Evolutionary conservation across 2,113 vertebrate genomes (phyloP).

Genomic region (Balaeniceps rex): DNA sequence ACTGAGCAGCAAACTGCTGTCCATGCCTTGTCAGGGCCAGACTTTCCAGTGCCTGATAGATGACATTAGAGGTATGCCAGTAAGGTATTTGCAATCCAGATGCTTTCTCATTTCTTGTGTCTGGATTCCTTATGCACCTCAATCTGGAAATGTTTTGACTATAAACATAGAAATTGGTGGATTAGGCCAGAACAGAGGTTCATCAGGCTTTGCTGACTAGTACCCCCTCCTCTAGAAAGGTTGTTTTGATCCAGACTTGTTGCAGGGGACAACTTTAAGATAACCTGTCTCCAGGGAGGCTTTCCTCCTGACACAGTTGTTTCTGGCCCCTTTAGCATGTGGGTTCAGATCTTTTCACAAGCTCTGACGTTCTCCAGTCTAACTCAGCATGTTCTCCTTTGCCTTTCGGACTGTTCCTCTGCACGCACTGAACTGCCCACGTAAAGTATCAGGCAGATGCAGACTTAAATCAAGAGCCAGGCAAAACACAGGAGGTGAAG

Average conservation of each 20-base stretch:
- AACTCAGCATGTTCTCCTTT: neutral
- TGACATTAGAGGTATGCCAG: neutral
- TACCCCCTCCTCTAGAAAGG: neutral
- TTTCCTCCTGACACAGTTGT: neutral
- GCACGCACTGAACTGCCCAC: neutral
- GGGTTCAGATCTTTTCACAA: neutral
- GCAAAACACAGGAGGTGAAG: neutral
- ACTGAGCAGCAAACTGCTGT: neutral
- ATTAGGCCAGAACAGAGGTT: neutral
- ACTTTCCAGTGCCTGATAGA: neutral
- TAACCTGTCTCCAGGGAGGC: neutral
- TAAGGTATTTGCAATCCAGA: neutral
- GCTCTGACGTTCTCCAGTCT: neutral
- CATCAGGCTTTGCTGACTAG: neutral
- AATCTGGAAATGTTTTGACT: neutral
- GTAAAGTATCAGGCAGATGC: neutral
- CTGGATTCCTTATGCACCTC: neutral
- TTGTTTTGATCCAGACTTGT: neutral
- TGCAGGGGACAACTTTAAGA: neutral
- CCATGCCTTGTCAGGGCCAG: neutral
- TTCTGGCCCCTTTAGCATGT: neutral
- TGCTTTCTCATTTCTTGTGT: neutral
- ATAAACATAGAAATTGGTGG: neutral
- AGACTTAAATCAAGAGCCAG: neutral
- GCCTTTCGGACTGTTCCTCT: neutral